Percentiles rank a stretch among this genome's conserved stretches.
phyloP scores from a whole-genome alignment of 2,797 vertebrate genomes.

The Myiotriccus ornatus region DNA sequence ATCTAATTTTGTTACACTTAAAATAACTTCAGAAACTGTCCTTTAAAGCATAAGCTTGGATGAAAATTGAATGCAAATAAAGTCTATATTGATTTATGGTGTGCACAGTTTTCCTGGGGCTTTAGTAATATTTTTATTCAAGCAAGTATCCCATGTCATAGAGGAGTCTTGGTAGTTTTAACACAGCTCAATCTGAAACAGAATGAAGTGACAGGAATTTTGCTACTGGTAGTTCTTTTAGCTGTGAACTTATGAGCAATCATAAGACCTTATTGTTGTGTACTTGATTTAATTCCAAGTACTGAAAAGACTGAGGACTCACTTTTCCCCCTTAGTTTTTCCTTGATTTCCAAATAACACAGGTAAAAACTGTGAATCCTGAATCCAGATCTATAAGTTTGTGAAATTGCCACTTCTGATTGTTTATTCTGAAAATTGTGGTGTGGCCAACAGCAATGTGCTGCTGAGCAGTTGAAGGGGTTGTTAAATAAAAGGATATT shows the following conservation, averaged over 20 bases:
- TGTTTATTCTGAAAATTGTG: background rate
- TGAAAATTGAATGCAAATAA: constrained; percentile 71
- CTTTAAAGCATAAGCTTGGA: constrained; percentile 13
- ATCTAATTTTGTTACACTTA: constrained; percentile 33
- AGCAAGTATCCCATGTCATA: background rate
- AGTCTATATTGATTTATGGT: constrained; percentile 63
- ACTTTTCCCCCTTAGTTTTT: background rate
- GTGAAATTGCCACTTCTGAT: background rate
- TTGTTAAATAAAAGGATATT: background rate
- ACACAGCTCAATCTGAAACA: background rate
- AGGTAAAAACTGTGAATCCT: background rate
- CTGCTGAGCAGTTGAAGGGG: background rate
- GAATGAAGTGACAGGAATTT: background rate
- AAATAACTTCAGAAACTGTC: background rate
- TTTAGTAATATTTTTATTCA: constrained; percentile 64
- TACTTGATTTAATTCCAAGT: background rate
- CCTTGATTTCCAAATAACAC: background rate
- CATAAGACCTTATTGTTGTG: background rate
- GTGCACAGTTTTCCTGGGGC: constrained; percentile 52
- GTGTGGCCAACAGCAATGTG: background rate
- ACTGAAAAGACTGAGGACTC: background rate
- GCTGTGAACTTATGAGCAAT: background rate
- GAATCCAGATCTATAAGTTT: background rate
- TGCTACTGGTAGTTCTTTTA: background rate
- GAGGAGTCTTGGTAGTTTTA: background rate